phyloP scores from a whole-genome alignment of 2,797 vertebrate genomes.

The Peromyscus melanophrys region DNA sequence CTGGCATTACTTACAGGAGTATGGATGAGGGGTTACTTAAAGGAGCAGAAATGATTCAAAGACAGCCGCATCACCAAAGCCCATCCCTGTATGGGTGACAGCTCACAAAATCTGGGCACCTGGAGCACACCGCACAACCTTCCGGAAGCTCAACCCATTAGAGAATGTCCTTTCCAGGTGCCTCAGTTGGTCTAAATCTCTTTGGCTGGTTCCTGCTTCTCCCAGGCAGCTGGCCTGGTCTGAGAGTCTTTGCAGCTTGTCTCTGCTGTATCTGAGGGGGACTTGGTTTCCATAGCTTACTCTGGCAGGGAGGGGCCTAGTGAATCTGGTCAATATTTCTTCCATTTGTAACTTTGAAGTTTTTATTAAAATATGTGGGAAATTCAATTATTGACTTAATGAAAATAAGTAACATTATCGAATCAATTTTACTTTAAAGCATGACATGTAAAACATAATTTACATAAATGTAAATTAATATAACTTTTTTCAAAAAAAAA shows the following conservation, averaged over 20 bases:
- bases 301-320: neutral
- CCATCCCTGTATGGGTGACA: neutral
- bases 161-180: neutral
- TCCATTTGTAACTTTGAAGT: neutral
- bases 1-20: neutral
- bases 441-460: neutral
- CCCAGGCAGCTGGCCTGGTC: neutral
- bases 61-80: neutral
- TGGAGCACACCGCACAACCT: neutral
- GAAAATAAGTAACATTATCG: neutral
- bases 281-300: neutral
- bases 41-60: neutral
- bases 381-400: neutral
- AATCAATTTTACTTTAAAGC: neutral
- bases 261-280: neutral
- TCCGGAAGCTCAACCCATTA: neutral
- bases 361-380: neutral
- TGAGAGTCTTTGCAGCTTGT: neutral
- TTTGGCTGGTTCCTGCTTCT: neutral
- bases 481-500: neutral
- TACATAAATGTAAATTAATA: neutral
- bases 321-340: neutral
- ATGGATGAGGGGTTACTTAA: neutral
- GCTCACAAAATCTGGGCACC: neutral
- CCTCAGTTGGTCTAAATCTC: neutral